Percentiles rank a stretch among this genome's conserved stretches.
These are phyloP conservation scores for Tringa solitaria DNA, from an alignment of 2,113 vertebrate genomes.

Conservation along the genomic window DNA sequence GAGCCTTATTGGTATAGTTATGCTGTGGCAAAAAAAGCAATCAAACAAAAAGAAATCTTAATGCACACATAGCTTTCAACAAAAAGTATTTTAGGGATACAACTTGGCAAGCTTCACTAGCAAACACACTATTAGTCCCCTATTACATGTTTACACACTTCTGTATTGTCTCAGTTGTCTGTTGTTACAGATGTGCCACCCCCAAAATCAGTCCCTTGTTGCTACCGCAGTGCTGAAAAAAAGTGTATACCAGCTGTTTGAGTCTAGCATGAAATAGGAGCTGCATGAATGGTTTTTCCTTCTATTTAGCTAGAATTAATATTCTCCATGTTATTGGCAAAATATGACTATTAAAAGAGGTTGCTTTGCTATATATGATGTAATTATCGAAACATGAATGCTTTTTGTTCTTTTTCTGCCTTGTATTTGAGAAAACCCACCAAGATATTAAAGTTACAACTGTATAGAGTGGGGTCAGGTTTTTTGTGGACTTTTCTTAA, in stretches of 20 bases:
- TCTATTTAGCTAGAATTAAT: background rate
- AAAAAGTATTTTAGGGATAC: background rate
- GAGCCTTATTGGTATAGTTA: background rate
- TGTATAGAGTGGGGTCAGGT: rapidly evolving
- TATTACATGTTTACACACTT: background rate
- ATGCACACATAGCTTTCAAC: background rate
- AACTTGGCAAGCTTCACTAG: background rate
- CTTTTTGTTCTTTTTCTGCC: background rate
- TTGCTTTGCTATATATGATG: background rate
- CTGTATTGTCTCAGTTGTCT: background rate
- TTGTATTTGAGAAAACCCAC: background rate
- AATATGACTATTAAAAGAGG: background rate
- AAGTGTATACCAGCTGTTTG: background rate
- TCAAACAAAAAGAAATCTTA: background rate
- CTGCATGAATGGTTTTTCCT: background rate
- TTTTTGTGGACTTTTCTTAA: background rate
- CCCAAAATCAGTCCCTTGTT: background rate
- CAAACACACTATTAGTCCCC: background rate
- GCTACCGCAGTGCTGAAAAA: background rate
- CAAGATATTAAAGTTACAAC: background rate
- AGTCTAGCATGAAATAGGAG: background rate
- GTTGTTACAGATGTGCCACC: background rate
- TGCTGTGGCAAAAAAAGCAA: background rate
- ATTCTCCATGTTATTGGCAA: background rate
- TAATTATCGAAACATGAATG: rapidly evolving